Percentiles rank a stretch among this genome's conserved stretches.
phyloP scores from a whole-genome alignment of 2,797 vertebrate species.

The Chrosomus eos region DNA sequence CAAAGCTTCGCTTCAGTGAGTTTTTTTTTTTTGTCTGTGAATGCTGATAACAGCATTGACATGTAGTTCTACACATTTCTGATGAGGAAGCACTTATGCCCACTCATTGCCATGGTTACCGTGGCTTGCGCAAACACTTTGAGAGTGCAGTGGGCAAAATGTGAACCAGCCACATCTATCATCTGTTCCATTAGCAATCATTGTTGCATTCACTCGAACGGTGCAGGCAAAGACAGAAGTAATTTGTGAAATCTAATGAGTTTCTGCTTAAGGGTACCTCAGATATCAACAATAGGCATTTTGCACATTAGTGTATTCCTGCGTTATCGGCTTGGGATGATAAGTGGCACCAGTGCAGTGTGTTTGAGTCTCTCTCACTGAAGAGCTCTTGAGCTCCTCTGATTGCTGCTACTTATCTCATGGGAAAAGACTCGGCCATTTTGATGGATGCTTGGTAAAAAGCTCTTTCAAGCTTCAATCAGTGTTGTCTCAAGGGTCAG shows the following conservation, averaged over 20 bases:
- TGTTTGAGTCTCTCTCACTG: not conserved
- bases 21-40: not conserved
- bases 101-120: slow-evolving; percentile 56
- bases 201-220: not conserved
- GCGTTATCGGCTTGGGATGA: slow-evolving; percentile 8
- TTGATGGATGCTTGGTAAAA: not conserved
- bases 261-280: not conserved
- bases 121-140: slow-evolving; percentile 37
- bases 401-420: slow-evolving; percentile 40
- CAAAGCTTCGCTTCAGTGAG: not conserved
- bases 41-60: not conserved
- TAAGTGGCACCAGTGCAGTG: slow-evolving; percentile 10
- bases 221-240: slow-evolving; percentile 14
- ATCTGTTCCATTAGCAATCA: slow-evolving; percentile 35
- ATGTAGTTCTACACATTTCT: slow-evolving; percentile 31
- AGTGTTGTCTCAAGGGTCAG: not conserved
- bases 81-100: slow-evolving; percentile 26
- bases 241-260: slow-evolving; percentile 28
- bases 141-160: slow-evolving; percentile 37
- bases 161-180: slow-evolving; percentile 40
- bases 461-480: slow-evolving; percentile 1
- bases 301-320: slow-evolving; percentile 33
- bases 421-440: not conserved
- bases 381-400: slow-evolving; percentile 20
- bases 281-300: slow-evolving; percentile 10